A percentile compares a stretch with the other conserved stretches of the same genome.
phyloP scores from a whole-genome alignment of 92 coral and sea anemone genomes.

The Actinostola sp. region DNA sequence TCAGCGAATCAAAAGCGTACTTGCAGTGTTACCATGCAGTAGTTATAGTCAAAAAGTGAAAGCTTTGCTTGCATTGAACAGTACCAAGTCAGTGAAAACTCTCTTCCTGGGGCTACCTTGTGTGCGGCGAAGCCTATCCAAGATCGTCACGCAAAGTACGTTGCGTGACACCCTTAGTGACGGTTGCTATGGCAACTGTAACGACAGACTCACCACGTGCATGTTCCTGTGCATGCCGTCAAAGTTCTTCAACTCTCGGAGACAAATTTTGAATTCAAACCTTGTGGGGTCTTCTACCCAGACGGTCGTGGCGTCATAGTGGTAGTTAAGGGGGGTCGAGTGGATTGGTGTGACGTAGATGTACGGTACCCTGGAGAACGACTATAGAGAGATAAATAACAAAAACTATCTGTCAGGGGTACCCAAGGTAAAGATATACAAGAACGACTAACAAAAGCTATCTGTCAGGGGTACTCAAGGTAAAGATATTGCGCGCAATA shows the following conservation, averaged over 20 bases:
- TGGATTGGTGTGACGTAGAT: conserved; percentile 68
- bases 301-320: conserved; percentile 61
- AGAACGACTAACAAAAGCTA: no score
- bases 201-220: conserved; percentile 37
- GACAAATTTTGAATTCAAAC: conserved; percentile 61
- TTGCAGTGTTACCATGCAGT: no score
- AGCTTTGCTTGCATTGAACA: no score
- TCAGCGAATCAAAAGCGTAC: no score
- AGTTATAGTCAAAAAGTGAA: no score
- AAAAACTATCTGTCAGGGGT: background rate
- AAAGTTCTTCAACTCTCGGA: conserved; percentile 72
- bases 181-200: background rate
- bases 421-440: background rate
- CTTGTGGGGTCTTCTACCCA: conserved; percentile 64
- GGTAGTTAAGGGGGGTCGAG: conserved; percentile 22
- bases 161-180: conserved; percentile 1
- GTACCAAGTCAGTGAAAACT: no score
- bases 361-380: conserved; percentile 41
- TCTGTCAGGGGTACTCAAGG: conserved; percentile 7
- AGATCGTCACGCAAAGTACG: no score
- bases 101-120: no score
- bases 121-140: no score
- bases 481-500: no score
- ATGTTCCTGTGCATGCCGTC: conserved; percentile 66
- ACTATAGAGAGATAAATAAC: conserved; percentile 10